phyloP scores from a whole-genome alignment of 2,888 invertebrate species.

The Phyllotreta striolata region DNA sequence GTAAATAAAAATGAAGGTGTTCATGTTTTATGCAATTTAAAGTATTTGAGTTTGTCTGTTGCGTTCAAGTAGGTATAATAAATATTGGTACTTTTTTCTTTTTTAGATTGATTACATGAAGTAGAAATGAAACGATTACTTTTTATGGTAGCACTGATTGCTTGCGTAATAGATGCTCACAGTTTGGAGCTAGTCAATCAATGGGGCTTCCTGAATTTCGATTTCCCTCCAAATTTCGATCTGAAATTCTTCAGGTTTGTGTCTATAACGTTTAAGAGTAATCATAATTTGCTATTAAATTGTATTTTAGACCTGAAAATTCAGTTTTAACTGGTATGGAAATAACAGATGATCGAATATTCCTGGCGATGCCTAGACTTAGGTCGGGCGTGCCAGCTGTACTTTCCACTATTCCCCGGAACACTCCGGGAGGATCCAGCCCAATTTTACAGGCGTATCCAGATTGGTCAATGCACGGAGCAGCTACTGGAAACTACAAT shows the following conservation, averaged over 20 bases:
- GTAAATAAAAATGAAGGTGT: too few species aligned
- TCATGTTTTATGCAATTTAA: too few species aligned
- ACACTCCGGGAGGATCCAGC: constrained; percentile 71
- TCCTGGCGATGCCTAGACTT: constrained; percentile 76
- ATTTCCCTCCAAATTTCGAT: constrained; percentile 68
- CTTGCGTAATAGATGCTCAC: background rate
- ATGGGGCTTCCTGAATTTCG: constrained; percentile 74
- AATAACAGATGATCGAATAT: constrained; percentile 74
- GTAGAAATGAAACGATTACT: constrained; percentile 13
- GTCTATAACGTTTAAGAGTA: background rate
- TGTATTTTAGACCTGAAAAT: constrained; percentile 71
- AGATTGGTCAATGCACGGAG: constrained; percentile 72
- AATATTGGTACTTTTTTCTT: background rate
- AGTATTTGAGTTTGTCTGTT: too few species aligned
- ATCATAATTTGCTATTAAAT: background rate
- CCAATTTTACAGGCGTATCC: constrained; percentile 63
- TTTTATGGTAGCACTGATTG: constrained; percentile 2
- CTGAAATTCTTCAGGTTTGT: constrained; percentile 52
- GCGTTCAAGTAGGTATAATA: too few species aligned
- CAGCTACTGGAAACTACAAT: constrained; percentile 74
- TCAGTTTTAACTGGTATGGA: constrained; percentile 81
- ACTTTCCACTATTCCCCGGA: constrained; percentile 72
- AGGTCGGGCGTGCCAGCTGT: constrained; percentile 80
- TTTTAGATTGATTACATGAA: constrained; percentile 1
- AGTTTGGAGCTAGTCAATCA: constrained; percentile 72